Evolutionary conservation across 2,797 vertebrate genomes (phyloP).

Genomic region (Acanthis flammea): DNA sequence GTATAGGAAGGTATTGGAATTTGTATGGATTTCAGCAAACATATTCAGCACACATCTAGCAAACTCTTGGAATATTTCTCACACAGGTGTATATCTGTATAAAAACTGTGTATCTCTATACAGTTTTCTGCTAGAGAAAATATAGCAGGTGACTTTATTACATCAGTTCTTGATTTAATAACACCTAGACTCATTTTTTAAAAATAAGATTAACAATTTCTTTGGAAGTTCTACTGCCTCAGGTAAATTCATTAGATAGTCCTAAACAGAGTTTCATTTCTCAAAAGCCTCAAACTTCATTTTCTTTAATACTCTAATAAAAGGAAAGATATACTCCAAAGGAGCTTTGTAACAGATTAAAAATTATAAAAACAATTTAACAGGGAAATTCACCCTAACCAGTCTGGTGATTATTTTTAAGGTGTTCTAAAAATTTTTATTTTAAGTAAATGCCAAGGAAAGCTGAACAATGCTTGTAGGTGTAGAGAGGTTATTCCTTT

Average conservation of each 20-base stretch:
- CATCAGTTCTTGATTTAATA: conserved; percentile 28
- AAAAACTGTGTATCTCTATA: not conserved
- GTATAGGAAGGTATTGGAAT: not conserved
- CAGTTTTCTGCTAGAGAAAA: not conserved
- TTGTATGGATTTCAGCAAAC: not conserved
- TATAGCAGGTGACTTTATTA: conserved; percentile 29
- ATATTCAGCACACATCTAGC: not conserved
- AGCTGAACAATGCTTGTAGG: not conserved
- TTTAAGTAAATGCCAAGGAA: not conserved
- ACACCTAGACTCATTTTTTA: not conserved
- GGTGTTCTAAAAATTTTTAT: not conserved
- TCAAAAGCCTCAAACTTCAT: conserved; percentile 17
- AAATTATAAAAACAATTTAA: conserved; percentile 21
- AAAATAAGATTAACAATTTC: conserved; percentile 28
- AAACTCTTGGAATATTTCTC: not conserved
- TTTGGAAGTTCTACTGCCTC: conserved; percentile 3
- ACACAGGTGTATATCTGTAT: not conserved
- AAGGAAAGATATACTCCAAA: not conserved
- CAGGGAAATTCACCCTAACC: not conserved
- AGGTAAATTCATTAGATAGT: conserved; percentile 20
- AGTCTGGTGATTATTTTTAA: not conserved
- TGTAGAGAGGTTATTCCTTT: not conserved
- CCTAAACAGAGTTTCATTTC: not conserved
- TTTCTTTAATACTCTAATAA: conserved; percentile 1
- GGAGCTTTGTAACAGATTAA: not conserved